These are phyloP conservation scores for Spizaetus ornatus DNA, from an alignment of 2,113 vertebrate species.

Conservation along the genomic window DNA sequence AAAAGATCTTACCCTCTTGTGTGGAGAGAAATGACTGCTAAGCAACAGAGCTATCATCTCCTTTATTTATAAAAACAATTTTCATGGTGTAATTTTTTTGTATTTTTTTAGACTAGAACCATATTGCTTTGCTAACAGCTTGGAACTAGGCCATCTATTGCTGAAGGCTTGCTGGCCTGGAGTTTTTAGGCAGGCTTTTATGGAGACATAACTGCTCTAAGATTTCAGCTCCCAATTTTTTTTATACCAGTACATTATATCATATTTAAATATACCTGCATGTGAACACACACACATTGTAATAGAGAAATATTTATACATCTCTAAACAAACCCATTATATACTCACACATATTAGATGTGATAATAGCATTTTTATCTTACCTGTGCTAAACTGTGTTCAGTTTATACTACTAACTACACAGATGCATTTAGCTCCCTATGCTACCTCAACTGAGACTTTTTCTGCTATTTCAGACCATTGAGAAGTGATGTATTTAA, in stretches of 20 bases:
- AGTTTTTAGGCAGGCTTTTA: conserved; percentile 2
- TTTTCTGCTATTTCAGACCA: neutral
- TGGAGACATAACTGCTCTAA: neutral
- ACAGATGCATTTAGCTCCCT: neutral
- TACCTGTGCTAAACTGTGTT: neutral
- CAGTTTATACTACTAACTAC: neutral
- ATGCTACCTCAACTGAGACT: neutral
- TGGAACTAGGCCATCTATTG: neutral
- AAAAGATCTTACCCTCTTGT: conserved; percentile 35
- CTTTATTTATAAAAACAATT: conserved; percentile 45
- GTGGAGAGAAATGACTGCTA: conserved; percentile 25
- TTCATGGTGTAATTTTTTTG: neutral
- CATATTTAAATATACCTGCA: neutral
- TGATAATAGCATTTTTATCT: neutral
- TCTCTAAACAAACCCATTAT: neutral
- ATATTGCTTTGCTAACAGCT: conserved; percentile 2
- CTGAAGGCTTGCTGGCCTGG: neutral
- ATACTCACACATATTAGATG: neutral
- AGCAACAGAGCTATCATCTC: neutral
- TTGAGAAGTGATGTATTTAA: neutral
- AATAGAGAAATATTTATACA: neutral
- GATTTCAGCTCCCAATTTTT: neutral
- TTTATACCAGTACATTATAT: neutral
- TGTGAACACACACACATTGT: neutral
- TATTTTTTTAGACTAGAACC: neutral